These are phyloP conservation scores for Paradoxurus hermaphroditus DNA, from an alignment of 2,113 vertebrate genomes.

Conservation along the genomic window DNA sequence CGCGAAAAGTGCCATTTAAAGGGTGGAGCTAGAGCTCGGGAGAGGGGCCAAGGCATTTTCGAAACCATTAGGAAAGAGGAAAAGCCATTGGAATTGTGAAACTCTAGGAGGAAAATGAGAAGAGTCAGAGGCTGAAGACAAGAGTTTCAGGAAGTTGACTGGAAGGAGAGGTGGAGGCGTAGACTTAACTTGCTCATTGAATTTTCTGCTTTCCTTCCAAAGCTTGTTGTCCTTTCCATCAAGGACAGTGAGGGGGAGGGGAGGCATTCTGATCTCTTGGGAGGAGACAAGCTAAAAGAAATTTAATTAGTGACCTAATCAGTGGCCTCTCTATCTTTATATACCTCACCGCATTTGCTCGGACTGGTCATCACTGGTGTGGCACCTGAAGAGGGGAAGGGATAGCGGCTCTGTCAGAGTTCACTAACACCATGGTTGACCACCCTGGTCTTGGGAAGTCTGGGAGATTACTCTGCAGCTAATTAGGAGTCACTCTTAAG, in stretches of 20 bases:
- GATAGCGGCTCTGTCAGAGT: not conserved
- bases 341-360: too few species aligned
- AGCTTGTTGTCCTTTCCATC: not conserved
- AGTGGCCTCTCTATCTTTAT: too few species aligned
- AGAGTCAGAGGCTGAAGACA: not conserved
- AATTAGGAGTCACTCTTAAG: not conserved
- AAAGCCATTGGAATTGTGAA: not conserved
- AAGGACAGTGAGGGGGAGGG: not conserved
- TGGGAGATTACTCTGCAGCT: not conserved
- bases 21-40: not conserved
- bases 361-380: rapidly evolving
- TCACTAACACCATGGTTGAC: not conserved
- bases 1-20: not conserved
- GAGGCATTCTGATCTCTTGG: not conserved
- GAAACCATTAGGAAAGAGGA: not conserved
- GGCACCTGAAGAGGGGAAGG: too few species aligned
- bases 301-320: too few species aligned
- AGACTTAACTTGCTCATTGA: not conserved
- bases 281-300: not conserved
- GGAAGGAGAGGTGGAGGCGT: not conserved
- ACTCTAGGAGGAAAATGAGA: not conserved
- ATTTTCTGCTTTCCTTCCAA: not conserved
- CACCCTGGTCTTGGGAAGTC: not conserved
- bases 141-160: not conserved
- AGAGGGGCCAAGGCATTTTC: not conserved